Base-by-base conservation (phyloP, 1,140 invertebrate genomes). In the Drosophila mojavensis region DNA sequence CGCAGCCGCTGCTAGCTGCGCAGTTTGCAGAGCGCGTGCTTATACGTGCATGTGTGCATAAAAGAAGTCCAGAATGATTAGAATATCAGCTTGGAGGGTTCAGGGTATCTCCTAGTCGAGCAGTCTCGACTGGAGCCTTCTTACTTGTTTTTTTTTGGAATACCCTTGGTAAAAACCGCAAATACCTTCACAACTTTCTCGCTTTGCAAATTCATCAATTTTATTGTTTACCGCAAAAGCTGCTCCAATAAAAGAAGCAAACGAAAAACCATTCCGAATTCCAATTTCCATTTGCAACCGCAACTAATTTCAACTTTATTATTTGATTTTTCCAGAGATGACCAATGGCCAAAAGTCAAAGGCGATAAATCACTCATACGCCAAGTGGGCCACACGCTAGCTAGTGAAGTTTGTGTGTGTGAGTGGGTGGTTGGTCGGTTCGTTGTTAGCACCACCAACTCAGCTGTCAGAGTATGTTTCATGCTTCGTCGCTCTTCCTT, bases 261-360 rank as follows among this genome's bases (percentile, higher is more conserved):
- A 41, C 39, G 15, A 13, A 67, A 84, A 85, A 84, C 78, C 71
- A 75, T 80, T 65, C 59, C 78, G 75, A 79, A 69, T 77, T 65
- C 47, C 78, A 78, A 83, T 83, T 83, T 89, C 84, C 84, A 83
- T 79, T 79, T 59, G 66, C 39, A 48, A 83, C 84, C 79, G 66
- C 84, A 88, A 83, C 84, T 88, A 88, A 88, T 88, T 88, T 89
- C 76, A 88, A 88, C 84, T 88, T 88, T 80, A 88, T 82, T 86
- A 86, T 88, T 86, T 74, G 69, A 78, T 61, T 80, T 61, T 80
- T 70, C 45, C 24, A 77, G 53, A 65, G 60, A 58, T 78, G 54
- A 51, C 45, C 76, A 69, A 45, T 60, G 63, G 70, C 47, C 63
- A 72, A 56, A 65, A 88, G 69, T 75, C 68, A 54, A 47, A 50